Evolutionary conservation across 2,113 vertebrate species (phyloP), one percentile per base, ranked within the genome.

Genomic region (Phylloscopus trochiloides): DNA sequence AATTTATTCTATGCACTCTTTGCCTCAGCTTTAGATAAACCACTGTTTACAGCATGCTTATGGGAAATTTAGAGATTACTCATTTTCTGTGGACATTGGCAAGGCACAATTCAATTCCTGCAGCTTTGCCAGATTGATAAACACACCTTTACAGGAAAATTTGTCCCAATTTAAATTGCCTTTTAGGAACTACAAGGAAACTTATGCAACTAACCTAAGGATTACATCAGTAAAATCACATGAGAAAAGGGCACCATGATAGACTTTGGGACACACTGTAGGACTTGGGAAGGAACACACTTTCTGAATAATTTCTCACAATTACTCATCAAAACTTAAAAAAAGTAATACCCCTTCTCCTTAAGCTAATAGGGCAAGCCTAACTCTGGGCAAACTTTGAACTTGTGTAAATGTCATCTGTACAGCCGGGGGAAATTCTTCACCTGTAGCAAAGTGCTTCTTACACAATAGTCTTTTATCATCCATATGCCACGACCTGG

Each of bases 41-140:
- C 36, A 17, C 31, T 47, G 18, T 75, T 42, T 66, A 47, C 14
- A 34, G 45, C 61, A 19, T 8, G 13, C 22, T 94, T 11, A 5
- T n/a, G 28, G 70, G 38, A 68, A 91, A 77, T 12, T 9, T 10
- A 8, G 43, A 36, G 28, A 57, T 65, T 57, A 12, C 9, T 52
- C 36, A 17, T 55, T 51, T 54, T 78, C 68, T 34, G 0, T 28
- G 28, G 25, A 68, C 7, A 2, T 14, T 68, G 38, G 32, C 0
- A 0, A 86, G 55, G 66, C 31, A 54, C 40, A 59, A 17, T 43
- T 90, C 17, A 31, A 45, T 28, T 40, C 20, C 17, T 21, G 50
- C 50, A 68, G 76, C 28, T 68, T 83, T 78, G 24, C n/a, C 25
- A 54, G 17, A 28, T 63, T 52, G 16, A 24, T 58, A 5, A 3